phyloP scores from a whole-genome alignment of 2,888 invertebrate genomes.

The Siphonodentalium dalli region DNA sequence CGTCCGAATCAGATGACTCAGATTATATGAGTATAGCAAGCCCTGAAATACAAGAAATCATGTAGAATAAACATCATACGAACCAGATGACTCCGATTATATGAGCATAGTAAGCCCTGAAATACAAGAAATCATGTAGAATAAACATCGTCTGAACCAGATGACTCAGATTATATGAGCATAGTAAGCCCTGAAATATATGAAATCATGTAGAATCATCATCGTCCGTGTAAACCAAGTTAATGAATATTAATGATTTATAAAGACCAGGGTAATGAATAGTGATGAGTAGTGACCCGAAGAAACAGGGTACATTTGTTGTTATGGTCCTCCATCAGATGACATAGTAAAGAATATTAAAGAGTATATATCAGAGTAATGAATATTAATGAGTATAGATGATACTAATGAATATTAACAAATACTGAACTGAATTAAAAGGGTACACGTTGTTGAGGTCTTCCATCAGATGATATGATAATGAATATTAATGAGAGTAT shows the following conservation, averaged over 20 bases:
- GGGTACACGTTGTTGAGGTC: too few relatives aligned
- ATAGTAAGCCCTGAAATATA: constrained; percentile 71
- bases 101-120: constrained; percentile 75
- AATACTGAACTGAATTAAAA: too few relatives aligned
- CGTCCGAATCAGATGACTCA: constrained; percentile 71
- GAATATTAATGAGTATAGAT: too few relatives aligned
- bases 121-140: constrained; percentile 69
- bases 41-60: constrained; percentile 68
- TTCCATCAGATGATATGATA: too few relatives aligned
- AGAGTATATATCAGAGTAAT: too few relatives aligned
- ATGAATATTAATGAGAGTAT: too few relatives aligned
- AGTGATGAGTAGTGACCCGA: constrained; percentile 65
- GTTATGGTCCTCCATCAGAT: constrained; percentile 69
- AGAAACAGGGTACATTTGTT: constrained; percentile 69
- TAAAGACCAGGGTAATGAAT: too few relatives aligned
- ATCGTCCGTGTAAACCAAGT: too few relatives aligned
- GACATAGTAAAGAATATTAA: too few relatives aligned
- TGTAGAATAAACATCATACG: constrained; percentile 75
- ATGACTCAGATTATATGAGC: constrained; percentile 74
- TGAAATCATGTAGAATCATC: too few relatives aligned
- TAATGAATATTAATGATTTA: too few relatives aligned
- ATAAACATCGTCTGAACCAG: constrained; percentile 72
- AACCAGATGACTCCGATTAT: constrained; percentile 72
- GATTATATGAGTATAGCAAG: constrained; percentile 74
- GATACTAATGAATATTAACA: too few relatives aligned